Base-by-base conservation (phyloP, 2,888 invertebrate genomes). In the Timandra comae region DNA sequence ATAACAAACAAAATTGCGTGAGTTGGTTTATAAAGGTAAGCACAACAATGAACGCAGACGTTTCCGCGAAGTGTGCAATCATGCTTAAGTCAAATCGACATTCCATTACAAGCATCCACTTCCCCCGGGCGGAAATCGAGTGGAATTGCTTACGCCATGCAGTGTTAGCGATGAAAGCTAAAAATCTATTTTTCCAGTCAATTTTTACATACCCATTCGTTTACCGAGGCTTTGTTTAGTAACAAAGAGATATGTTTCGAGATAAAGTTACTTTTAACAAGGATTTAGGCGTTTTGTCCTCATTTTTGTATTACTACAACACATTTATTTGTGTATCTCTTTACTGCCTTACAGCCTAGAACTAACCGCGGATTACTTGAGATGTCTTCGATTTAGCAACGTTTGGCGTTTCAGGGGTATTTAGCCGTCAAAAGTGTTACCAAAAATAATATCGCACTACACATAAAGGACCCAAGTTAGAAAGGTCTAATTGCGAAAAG, bases 101-200 rank as follows among this genome's bases (percentile, higher is more conserved):
- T 60, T 50, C 49, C 46, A 53, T 60, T 58, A 48, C 45, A 19
- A 16, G 29, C 29, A 35, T 29, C 33, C 33, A 36, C 43, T 57
- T 53, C 56, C 54, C 47, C 46, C 52, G 25, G 38, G 33, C 52
- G 62, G 59, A 67, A 69, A 66, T 64, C 52, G 59, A 54, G 43
- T 46, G 49, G 54, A 64, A 65, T 53, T 56, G 52, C 51, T 58
- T 31, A 43, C 38, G 53, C 55, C 46, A 53, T 52, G 52, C 52
- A 45, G 40, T 46, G 48, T 46, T 39, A 37, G 46, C 41, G 43
- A 43, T 47, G 32, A 49, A 45, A 40, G 43, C 41, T 43, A 40
- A 42, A n/a, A 55, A 54, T 52, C 41, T 41, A 52, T 63, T 63
- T 60, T 46, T 11, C 6, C 7, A 9, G 11, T 10, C 7, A 10